phyloP scores from a whole-genome alignment of 2,888 invertebrate species.

The Nebria salina region DNA sequence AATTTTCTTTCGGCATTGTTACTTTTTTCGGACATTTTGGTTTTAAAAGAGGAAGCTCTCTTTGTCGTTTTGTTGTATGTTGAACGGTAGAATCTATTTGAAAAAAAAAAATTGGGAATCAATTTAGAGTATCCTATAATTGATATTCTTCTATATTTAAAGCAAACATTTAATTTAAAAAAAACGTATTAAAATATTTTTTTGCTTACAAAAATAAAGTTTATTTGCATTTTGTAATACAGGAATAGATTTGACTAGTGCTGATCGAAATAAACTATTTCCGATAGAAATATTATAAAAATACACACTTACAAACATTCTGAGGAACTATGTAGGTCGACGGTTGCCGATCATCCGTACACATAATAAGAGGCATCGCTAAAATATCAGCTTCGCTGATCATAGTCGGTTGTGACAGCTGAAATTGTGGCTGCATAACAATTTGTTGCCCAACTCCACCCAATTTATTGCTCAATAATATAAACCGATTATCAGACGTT shows the following conservation, averaged over 20 bases:
- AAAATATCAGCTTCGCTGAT: conserved; percentile 56
- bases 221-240: too few species aligned
- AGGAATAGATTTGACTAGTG: too few species aligned
- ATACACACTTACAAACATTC: conserved; percentile 4
- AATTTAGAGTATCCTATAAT: not conserved
- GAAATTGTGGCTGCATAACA: conserved; percentile 38
- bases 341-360: conserved; percentile 42
- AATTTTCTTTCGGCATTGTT: not conserved
- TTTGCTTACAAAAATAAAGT: too few species aligned
- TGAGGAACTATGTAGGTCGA: conserved; percentile 19
- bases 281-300: not conserved
- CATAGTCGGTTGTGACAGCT: conserved; percentile 48
- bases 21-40: not conserved
- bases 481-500: conserved; percentile 19
- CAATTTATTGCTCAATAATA: conserved; percentile 25
- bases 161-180: not conserved
- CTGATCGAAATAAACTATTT: not conserved
- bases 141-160: not conserved
- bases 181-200: too few species aligned
- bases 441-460: conserved; percentile 27
- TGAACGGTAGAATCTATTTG: not conserved
- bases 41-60: not conserved
- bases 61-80: not conserved
- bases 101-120: not conserved
- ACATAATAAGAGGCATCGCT: conserved; percentile 58